Conservation (phyloP, 2,888 invertebrate genomes). For the Hydropsyche betteni region DNA sequence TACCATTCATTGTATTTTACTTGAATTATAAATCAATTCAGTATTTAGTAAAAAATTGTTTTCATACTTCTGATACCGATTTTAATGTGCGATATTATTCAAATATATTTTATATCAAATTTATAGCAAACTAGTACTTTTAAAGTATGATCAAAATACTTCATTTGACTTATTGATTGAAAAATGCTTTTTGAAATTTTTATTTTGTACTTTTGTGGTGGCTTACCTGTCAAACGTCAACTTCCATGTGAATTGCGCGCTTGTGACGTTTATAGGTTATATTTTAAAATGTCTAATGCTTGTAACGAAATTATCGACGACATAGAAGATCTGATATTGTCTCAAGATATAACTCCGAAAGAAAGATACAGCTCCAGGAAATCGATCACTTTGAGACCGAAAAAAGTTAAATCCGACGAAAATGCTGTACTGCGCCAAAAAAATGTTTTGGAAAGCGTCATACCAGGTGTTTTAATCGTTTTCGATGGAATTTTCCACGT, state of each 20-base stretch:
- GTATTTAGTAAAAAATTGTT: too few species aligned
- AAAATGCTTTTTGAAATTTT: background rate
- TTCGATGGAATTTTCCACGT: too few species aligned
- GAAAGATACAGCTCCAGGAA: conserved; percentile 78
- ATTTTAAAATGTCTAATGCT: conserved; percentile 64
- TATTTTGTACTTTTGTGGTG: background rate
- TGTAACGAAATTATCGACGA: conserved; percentile 80
- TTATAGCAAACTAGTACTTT: too few species aligned
- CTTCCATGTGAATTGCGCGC: background rate
- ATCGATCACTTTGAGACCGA: conserved; percentile 73
- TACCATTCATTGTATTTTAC: too few species aligned
- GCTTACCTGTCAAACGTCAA: background rate
- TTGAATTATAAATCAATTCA: too few species aligned
- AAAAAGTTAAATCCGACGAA: conserved; percentile 53
- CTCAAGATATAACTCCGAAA: conserved; percentile 82
- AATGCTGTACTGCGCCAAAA: conserved; percentile 58
- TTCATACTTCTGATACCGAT: too few species aligned
- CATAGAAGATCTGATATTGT: conserved; percentile 85
- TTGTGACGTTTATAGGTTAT: conserved; percentile 41
- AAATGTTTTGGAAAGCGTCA: conserved; percentile 67
- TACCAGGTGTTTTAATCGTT: conserved; percentile 61
- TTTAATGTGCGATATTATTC: too few species aligned
- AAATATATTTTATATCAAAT: too few species aligned
- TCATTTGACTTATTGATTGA: background rate
- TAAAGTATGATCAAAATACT: too few species aligned